Base-by-base conservation (phyloP, 92 coral and sea anemone species). In the Ricordea florida region DNA sequence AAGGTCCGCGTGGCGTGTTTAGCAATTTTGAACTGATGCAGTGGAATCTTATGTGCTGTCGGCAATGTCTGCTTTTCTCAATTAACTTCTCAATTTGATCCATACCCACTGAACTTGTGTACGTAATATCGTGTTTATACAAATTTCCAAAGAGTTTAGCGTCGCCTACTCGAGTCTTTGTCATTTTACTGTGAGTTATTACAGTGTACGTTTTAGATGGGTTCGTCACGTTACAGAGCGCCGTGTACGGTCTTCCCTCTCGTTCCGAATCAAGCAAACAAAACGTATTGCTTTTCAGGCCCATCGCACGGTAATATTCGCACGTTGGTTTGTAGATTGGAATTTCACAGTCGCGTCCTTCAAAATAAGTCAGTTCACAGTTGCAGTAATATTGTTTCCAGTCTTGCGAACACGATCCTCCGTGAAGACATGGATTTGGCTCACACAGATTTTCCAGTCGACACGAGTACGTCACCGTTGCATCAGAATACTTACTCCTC, bases 11-110 rank as follows among this genome's bases (percentile, higher is more conserved):
- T 5, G 84, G 89, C 18, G 92, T 64, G 49, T 90, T 90, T 3
- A 87, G 69, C 25, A 91, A 80, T 43, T 79, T 91, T 4, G 93
- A 72, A 30, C 72, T 79, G 68, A 74, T 65, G 55, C 98, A 94
- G 52, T 91, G 87, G 49, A 84, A 94, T 28, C 93, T 78, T 49
- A 91, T 85, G 60, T 79, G 83, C 76, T 94, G 98, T 2, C 97
- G 97, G 40, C 98, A 94, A 10, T 88, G 56, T 25, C 74, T 79
- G 59, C 98, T 94, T 4, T 57, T 62, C 29, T 56, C 72, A 14
- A 94, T 78, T 51, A 92, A 69, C 25, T 76, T 84, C 23, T 49
- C 47, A 5, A 88, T 82, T 77, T 78, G 97, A 15, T 53, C 47
- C 74, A 64, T 62, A 27, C 45, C 38, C 10, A 66, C 57, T 3